Evolutionary conservation across 2,113 vertebrate genomes (phyloP).

Genomic region (Dicrurus megarhynchus): DNA sequence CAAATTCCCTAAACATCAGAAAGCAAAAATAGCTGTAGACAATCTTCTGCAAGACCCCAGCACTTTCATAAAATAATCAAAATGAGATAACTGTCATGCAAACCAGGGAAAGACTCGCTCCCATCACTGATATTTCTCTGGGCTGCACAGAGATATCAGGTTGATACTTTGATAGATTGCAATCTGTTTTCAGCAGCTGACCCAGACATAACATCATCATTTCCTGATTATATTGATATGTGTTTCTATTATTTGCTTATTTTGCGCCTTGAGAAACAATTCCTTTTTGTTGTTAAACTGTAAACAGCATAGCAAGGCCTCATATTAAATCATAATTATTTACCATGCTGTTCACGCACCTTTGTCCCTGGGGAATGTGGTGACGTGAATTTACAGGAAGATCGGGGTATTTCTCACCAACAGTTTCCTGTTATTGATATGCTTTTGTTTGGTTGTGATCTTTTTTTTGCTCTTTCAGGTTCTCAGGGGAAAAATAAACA

Average conservation of each 20-base stretch:
- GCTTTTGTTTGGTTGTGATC: constrained; percentile 94
- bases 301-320: constrained; percentile 87
- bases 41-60: background rate
- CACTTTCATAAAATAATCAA: background rate
- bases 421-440: constrained; percentile 98
- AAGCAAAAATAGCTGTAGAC: background rate
- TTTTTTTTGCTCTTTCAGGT: constrained; percentile 80
- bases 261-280: constrained; percentile 86
- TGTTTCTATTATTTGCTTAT: constrained; percentile 84
- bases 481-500: constrained; percentile 91
- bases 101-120: background rate
- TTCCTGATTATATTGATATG: constrained; percentile 85
- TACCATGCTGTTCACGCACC: constrained; percentile 89
- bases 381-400: constrained; percentile 98
- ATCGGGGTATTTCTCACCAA: constrained; percentile 99
- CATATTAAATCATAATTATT: constrained; percentile 95
- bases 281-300: constrained; percentile 82
- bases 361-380: constrained; percentile 90
- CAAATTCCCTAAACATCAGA: background rate
- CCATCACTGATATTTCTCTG: background rate
- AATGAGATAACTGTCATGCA: background rate
- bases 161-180: constrained; percentile 72
- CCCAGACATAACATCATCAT: constrained; percentile 82
- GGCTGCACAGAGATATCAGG: constrained; percentile 8
- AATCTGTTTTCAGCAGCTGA: constrained; percentile 77